Evolutionary conservation across 2,888 invertebrate genomes (phyloP).

Genomic region (Meta bourneti): DNA sequence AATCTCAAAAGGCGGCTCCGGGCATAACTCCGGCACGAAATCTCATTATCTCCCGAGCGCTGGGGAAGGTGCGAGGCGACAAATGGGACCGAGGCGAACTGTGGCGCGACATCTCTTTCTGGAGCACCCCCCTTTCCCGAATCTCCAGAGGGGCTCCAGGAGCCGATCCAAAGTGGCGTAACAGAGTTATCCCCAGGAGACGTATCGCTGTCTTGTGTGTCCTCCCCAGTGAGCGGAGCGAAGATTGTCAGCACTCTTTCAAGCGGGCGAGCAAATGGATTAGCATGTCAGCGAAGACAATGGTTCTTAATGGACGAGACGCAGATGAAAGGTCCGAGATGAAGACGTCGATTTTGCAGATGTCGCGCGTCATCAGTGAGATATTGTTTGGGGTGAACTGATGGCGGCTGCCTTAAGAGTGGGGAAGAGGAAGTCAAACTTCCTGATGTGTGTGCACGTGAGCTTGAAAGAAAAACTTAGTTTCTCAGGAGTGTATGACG

Average conservation of each 20-base stretch:
- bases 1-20: no score
- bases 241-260: not conserved
- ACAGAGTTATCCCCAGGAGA: slow-evolving; percentile 28
- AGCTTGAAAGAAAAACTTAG: no score
- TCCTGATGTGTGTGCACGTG: no score
- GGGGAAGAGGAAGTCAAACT: no score
- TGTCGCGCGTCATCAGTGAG: no score
- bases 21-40: not conserved
- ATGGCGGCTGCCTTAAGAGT: no score
- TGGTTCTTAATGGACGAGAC: not conserved
- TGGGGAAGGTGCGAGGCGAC: not conserved
- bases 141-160: not conserved
- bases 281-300: slow-evolving; percentile 28
- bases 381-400: no score
- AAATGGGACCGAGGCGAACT: slow-evolving; percentile 18
- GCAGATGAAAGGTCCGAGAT: not conserved
- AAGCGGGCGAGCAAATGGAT: slow-evolving; percentile 21
- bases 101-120: slow-evolving; percentile 18
- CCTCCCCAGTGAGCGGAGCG: not conserved
- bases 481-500: no score
- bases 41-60: slow-evolving; percentile 7
- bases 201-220: not conserved
- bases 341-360: not conserved
- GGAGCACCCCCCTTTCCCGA: not conserved
- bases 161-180: slow-evolving; percentile 29